Evolutionary conservation across 1,140 invertebrate species (phyloP).

Genomic region (Drosophila auraria): DNA sequence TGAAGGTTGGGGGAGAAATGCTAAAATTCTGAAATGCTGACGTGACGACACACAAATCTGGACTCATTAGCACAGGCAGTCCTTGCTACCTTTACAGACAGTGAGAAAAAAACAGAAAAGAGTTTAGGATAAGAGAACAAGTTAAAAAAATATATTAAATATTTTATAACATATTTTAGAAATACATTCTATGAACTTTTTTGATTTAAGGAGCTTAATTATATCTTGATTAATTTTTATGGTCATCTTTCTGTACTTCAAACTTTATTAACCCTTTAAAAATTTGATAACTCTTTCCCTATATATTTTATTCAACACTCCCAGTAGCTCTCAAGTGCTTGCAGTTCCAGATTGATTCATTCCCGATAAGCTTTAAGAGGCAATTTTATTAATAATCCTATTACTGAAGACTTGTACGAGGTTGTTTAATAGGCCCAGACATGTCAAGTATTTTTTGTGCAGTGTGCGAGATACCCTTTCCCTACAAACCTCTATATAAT

Average conservation of each 20-base stretch:
- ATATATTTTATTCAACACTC: background rate
- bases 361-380: slow-evolving; percentile 3
- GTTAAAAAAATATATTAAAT: no score
- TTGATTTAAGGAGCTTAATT: no score
- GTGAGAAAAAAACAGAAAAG: background rate
- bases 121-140: no score
- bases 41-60: slow-evolving; percentile 72
- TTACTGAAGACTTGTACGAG: background rate
- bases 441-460: slow-evolving; percentile 12
- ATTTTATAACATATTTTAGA: no score
- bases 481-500: background rate
- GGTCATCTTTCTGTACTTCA: background rate
- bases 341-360: slow-evolving; percentile 1
- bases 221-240: no score
- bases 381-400: slow-evolving; percentile 12
- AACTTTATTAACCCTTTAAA: background rate
- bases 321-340: slow-evolving; percentile 1
- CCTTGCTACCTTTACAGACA: slow-evolving; percentile 27
- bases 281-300: background rate
- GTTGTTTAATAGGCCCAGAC: slow-evolving; percentile 4
- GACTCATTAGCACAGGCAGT: slow-evolving; percentile 59
- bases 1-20: background rate
- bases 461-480: slow-evolving; percentile 1
- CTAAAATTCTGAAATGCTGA: slow-evolving; percentile 35
- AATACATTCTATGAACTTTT: no score